Evolutionary conservation across 2,888 invertebrate species (phyloP).

Genomic region (Priocnemis perturbator): DNA sequence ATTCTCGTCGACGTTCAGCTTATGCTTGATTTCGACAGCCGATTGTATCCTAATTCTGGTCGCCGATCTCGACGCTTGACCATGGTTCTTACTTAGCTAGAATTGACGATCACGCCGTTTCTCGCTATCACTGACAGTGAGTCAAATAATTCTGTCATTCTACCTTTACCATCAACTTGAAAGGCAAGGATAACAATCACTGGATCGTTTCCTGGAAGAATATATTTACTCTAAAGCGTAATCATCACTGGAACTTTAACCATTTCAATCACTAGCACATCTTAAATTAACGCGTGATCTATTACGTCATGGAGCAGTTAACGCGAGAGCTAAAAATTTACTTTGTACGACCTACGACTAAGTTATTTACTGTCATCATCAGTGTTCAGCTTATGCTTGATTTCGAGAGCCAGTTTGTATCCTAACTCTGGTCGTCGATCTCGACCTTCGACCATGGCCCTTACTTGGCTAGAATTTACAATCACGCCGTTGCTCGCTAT

Average conservation of each 20-base stretch:
- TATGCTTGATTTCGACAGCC: slow-evolving; percentile 85
- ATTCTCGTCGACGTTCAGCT: slow-evolving; percentile 16
- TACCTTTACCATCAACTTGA: no score
- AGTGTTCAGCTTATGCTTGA: slow-evolving; percentile 75
- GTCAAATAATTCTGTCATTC: no score
- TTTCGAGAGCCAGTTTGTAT: slow-evolving; percentile 90
- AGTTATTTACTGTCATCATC: no score
- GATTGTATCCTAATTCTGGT: slow-evolving; percentile 92
- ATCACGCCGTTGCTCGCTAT: slow-evolving; percentile 87
- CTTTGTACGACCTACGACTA: no score
- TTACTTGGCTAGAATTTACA: slow-evolving; percentile 86
- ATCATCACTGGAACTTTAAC: no score
- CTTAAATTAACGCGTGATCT: no score
- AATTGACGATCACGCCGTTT: slow-evolving; percentile 88
- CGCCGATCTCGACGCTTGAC: slow-evolving; percentile 91
- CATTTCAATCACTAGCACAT: no score
- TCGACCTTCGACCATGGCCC: slow-evolving; percentile 90
- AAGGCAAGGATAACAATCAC: no score
- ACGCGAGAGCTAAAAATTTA: no score
- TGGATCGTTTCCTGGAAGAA: no score
- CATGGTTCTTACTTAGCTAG: slow-evolving; percentile 89
- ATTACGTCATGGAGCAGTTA: no score
- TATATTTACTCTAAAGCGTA: no score
- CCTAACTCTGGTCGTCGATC: slow-evolving; percentile 92
- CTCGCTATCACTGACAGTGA: slow-evolving; percentile 84